Percentiles rank a stretch among this genome's conserved stretches.
These are phyloP conservation scores for Tribolium freemani DNA, from an alignment of 2,888 invertebrate genomes.

Conservation along the genomic window DNA sequence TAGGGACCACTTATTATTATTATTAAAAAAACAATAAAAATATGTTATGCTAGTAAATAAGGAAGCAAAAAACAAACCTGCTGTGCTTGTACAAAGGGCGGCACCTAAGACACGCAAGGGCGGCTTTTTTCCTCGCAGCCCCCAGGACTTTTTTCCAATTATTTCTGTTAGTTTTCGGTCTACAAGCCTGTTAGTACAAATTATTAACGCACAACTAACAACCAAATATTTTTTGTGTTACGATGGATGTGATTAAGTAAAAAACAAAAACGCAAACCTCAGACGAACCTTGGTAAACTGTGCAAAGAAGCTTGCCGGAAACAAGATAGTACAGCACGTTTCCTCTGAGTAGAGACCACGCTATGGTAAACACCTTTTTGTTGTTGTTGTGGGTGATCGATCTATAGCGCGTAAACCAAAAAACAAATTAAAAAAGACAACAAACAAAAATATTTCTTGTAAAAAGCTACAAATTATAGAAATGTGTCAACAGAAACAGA, in stretches of 20 bases:
- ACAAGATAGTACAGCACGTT: conserved; percentile 99
- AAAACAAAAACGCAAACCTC: conserved; percentile 46
- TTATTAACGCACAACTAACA: conserved; percentile 48
- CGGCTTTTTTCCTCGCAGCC: conserved; percentile 92
- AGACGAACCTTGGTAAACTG: conserved; percentile 92
- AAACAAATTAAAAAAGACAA: conserved; percentile 54
- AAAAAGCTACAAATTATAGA: not conserved
- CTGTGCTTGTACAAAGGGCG: conserved; percentile 93
- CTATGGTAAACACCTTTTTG: conserved; percentile 96
- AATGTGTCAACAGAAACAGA: not conserved
- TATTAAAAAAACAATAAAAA: conserved; percentile 32
- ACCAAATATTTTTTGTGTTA: conserved; percentile 23
- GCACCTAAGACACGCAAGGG: conserved; percentile 95
- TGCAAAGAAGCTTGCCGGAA: conserved; percentile 99
- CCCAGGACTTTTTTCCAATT: conserved; percentile 88
- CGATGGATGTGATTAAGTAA: conserved; percentile 26
- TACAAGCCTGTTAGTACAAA: conserved; percentile 78
- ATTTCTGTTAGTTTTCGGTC: conserved; percentile 78
- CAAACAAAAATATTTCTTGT: conserved; percentile 37
- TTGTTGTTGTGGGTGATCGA: conserved; percentile 99
- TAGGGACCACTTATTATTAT: too few relatives aligned
- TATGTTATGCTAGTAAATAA: not conserved
- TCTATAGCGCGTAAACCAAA: conserved; percentile 73
- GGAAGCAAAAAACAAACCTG: conserved; percentile 73
- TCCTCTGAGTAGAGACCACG: conserved; percentile 97